Conservation (phyloP, 2,888 invertebrate species). For the Heteromyza rotundicornis region DNA sequence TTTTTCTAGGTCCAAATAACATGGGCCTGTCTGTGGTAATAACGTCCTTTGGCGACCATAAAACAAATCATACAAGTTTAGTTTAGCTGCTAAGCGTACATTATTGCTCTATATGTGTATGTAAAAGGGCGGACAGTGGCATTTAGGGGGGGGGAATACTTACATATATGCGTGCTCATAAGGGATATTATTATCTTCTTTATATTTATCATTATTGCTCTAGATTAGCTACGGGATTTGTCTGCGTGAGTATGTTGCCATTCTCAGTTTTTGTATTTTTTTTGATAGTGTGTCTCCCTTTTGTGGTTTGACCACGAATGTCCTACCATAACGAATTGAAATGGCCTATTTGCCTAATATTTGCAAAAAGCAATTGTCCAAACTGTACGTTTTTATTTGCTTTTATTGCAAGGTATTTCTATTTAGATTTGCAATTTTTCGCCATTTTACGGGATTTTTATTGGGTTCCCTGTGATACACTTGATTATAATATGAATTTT, state of each 20-base stretch:
- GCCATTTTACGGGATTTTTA: background rate
- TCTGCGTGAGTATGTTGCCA: slow-evolving; percentile 29
- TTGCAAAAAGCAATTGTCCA: background rate
- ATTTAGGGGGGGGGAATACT: background rate
- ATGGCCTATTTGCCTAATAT: slow-evolving; percentile 53
- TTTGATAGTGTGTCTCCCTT: slow-evolving; percentile 4
- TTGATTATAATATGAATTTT: no score
- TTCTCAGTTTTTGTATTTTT: no score
- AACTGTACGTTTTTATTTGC: background rate
- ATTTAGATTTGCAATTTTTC: background rate
- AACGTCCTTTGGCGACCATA: slow-evolving; percentile 52
- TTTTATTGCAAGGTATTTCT: background rate
- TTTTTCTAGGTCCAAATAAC: background rate
- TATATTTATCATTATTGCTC: slow-evolving; percentile 54
- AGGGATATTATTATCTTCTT: slow-evolving; percentile 50
- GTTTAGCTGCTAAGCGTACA: slow-evolving; percentile 34
- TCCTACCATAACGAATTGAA: slow-evolving; percentile 54
- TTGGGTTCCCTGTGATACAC: background rate
- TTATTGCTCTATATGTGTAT: background rate
- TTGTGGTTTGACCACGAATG: slow-evolving; percentile 36
- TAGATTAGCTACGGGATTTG: slow-evolving; percentile 56
- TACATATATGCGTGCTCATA: slow-evolving; percentile 16
- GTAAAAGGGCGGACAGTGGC: background rate
- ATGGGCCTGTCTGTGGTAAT: slow-evolving; percentile 51
- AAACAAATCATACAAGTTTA: slow-evolving; percentile 57